phyloP scores from a whole-genome alignment of 2,888 invertebrate genomes.

The Mongoloraphidia duomilia region DNA sequence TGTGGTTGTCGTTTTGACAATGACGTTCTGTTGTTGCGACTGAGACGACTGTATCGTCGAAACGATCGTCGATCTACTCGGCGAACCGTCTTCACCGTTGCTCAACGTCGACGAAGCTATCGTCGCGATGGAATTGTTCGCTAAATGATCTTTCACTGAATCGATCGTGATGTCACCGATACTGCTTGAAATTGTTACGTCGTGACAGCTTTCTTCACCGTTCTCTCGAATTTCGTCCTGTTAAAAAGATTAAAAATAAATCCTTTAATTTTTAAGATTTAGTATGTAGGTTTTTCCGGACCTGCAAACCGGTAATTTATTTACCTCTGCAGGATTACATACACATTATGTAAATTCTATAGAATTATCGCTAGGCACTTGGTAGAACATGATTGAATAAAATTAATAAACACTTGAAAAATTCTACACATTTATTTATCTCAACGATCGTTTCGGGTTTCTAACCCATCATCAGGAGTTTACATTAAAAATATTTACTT shows the following conservation, averaged over 20 bases:
- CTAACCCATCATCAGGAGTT: too few species aligned
- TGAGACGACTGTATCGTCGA: constrained; percentile 22
- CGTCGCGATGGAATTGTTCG: constrained; percentile 26
- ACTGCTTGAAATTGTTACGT: constrained; percentile 41
- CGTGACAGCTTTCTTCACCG: constrained; percentile 34
- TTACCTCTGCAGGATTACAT: too few species aligned
- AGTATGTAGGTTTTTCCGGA: too few species aligned
- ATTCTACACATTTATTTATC: too few species aligned
- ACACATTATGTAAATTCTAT: too few species aligned
- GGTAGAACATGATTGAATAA: too few species aligned
- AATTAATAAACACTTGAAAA: too few species aligned
- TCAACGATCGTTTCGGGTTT: too few species aligned
- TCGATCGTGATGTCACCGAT: constrained; percentile 87
- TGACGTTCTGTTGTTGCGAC: constrained; percentile 31
- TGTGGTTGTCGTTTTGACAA: constrained; percentile 46
- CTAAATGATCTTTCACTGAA: constrained; percentile 78
- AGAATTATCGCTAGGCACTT: too few species aligned
- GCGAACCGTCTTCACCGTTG: constrained; percentile 23
- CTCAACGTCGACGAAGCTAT: constrained; percentile 14
- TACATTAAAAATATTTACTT: too few species aligned
- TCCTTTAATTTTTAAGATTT: too few species aligned
- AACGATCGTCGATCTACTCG: constrained; percentile 10
- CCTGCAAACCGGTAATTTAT: too few species aligned
- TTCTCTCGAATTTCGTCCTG: constrained; percentile 29
- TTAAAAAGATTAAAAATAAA: constrained; percentile 18